These are phyloP conservation scores for Rhabdornis inornatus DNA, from an alignment of 2,113 vertebrate genomes.

Conservation along the genomic window DNA sequence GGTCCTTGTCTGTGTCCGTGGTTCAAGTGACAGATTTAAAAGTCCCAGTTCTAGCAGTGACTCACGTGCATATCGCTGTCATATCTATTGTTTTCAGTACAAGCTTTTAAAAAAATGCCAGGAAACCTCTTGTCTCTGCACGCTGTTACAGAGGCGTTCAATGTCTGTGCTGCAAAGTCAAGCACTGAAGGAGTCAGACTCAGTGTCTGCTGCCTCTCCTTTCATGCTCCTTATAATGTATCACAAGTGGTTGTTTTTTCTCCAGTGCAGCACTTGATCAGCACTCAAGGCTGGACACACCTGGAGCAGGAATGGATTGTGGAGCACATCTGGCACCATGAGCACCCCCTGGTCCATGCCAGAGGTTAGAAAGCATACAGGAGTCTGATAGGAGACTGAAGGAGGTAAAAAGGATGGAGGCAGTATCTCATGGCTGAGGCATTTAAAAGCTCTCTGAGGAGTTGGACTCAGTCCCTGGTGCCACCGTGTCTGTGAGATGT, in stretches of 20 bases:
- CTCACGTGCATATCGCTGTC: fast-evolving
- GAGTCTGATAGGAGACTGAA: neutral
- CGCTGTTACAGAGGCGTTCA: fast-evolving
- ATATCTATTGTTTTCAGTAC: neutral
- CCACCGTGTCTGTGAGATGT: neutral
- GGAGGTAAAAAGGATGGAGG: neutral
- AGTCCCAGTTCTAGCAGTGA: neutral
- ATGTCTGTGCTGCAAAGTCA: neutral
- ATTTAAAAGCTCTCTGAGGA: neutral
- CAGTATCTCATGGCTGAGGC: neutral
- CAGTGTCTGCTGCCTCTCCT: neutral
- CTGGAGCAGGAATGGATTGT: neutral
- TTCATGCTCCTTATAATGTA: neutral
- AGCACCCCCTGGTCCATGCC: neutral
- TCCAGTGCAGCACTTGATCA: neutral
- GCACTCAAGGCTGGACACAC: neutral
- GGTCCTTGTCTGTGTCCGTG: neutral
- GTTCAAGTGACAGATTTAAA: neutral
- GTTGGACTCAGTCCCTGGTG: neutral
- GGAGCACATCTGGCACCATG: fast-evolving
- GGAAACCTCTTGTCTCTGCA: neutral
- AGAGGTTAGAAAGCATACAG: neutral
- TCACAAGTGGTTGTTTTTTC: neutral
- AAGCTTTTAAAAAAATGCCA: neutral
- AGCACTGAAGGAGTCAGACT: neutral